These are phyloP conservation scores for Rosalia funebris DNA, from an alignment of 2,888 invertebrate species.

Conservation along the genomic window DNA sequence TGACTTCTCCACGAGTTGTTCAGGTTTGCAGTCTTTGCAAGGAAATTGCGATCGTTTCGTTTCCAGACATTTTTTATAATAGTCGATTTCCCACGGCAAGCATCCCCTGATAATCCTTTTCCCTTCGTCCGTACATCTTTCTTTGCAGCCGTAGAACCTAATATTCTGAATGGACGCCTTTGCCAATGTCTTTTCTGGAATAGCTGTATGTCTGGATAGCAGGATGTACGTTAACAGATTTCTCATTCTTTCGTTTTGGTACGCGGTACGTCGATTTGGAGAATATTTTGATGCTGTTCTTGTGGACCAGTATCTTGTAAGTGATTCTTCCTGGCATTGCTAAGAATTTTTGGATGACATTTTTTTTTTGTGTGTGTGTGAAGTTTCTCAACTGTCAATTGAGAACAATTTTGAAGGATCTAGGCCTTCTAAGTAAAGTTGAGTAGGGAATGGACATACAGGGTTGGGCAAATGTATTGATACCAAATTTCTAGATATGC, in stretches of 20 bases:
- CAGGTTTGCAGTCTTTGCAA: conserved; percentile 39
- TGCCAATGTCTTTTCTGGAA: conserved; percentile 42
- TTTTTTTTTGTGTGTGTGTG: conserved; percentile 15
- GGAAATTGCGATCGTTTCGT: not conserved
- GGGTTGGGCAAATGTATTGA: too few species aligned
- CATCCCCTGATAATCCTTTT: conserved; percentile 32
- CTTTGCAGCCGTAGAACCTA: not conserved
- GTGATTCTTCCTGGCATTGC: conserved; percentile 36
- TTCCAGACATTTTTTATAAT: not conserved
- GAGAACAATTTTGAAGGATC: too few species aligned
- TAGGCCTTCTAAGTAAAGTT: too few species aligned
- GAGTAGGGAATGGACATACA: too few species aligned
- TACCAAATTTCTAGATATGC: too few species aligned
- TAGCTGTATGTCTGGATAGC: conserved; percentile 46
- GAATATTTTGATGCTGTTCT: conserved; percentile 46
- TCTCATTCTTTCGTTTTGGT: conserved; percentile 30
- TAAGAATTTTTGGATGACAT: conserved; percentile 38
- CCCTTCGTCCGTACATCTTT: not conserved
- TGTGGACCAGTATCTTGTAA: conserved; percentile 47
- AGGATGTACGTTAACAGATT: conserved; percentile 24
- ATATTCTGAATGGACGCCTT: conserved; percentile 23
- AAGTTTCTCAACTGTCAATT: conserved; percentile 14
- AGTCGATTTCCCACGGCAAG: conserved; percentile 46
- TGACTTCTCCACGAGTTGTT: conserved; percentile 36
- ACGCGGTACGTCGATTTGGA: conserved; percentile 40